Percentiles rank a stretch among this genome's conserved stretches.
These are phyloP conservation scores for Rhinella marina DNA, from an alignment of 2,797 vertebrate genomes.

Conservation along the genomic window DNA sequence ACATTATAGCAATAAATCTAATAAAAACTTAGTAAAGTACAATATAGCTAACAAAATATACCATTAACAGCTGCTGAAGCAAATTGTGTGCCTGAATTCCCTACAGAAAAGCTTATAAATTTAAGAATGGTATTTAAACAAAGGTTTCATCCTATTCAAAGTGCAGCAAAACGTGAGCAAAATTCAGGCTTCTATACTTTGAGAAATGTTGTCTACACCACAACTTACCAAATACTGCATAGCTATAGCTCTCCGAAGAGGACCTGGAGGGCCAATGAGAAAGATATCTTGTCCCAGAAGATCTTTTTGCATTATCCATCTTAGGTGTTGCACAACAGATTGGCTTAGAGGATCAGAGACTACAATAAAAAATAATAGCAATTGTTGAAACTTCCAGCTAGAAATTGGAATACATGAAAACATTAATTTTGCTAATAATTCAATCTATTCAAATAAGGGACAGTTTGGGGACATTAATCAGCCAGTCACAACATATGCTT, in stretches of 20 bases:
- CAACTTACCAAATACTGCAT: slow-evolving; percentile 96
- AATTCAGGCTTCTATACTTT: not conserved
- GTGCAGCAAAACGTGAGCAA: not conserved
- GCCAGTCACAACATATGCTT: too few relatives aligned
- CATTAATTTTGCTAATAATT: too few relatives aligned
- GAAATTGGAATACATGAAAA: not conserved
- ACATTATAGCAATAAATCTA: not conserved
- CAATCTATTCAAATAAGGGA: too few relatives aligned
- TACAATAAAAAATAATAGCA: slow-evolving; percentile 56
- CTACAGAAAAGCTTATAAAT: not conserved
- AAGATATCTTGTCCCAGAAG: slow-evolving; percentile 95
- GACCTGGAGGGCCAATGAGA: slow-evolving; percentile 95
- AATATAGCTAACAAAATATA: not conserved
- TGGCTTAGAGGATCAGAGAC: slow-evolving; percentile 87
- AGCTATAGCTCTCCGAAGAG: slow-evolving; percentile 90
- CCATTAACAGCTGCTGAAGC: not conserved
- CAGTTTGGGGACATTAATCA: too few relatives aligned
- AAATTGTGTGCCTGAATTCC: not conserved
- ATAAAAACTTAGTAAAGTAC: not conserved
- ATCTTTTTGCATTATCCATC: slow-evolving; percentile 99
- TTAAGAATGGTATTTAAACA: not conserved
- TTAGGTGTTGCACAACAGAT: slow-evolving; percentile 86
- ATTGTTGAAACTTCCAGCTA: not conserved
- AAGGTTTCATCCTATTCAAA: not conserved
- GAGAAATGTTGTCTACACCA: not conserved